Conservation (phyloP, 2,797 vertebrate genomes). For the Rhinichthys osculus region DNA sequence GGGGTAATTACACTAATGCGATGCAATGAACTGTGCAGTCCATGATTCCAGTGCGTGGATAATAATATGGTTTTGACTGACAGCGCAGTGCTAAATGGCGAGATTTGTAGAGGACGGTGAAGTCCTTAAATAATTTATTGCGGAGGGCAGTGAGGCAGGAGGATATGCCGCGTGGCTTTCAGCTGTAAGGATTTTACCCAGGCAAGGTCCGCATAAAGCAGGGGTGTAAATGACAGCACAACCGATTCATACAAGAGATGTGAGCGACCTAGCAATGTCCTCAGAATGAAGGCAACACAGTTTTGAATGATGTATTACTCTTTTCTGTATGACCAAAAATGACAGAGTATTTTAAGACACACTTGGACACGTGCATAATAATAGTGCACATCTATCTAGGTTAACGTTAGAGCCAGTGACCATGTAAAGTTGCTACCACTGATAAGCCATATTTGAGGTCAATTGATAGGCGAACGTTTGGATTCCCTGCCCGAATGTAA, state of each 20-base stretch:
- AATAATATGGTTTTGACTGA: conserved; percentile 56
- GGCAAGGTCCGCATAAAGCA: conserved; percentile 41
- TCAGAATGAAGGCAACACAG: neutral
- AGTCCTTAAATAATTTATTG: conserved; percentile 46
- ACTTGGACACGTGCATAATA: neutral
- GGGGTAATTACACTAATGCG: conserved; percentile 51
- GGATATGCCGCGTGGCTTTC: conserved; percentile 6
- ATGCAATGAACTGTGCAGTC: conserved; percentile 52
- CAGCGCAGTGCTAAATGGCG: conserved; percentile 48
- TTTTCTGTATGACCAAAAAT: neutral
- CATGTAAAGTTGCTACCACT: neutral
- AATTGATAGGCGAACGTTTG: neutral
- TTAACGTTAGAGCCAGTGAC: neutral
- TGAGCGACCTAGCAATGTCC: neutral
- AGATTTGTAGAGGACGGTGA: conserved; percentile 45
- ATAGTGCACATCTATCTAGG: neutral
- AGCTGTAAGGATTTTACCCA: conserved; percentile 48
- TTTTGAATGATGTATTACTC: neutral
- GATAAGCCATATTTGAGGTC: neutral
- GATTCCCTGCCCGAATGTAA: neutral
- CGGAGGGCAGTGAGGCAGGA: conserved; percentile 38
- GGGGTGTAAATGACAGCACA: conserved; percentile 1
- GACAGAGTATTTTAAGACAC: neutral
- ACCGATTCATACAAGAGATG: conserved; percentile 25
- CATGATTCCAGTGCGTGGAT: conserved; percentile 44